Evolutionary conservation across 1,140 invertebrate genomes (phyloP).

Genomic region (Solenopsis invicta): DNA sequence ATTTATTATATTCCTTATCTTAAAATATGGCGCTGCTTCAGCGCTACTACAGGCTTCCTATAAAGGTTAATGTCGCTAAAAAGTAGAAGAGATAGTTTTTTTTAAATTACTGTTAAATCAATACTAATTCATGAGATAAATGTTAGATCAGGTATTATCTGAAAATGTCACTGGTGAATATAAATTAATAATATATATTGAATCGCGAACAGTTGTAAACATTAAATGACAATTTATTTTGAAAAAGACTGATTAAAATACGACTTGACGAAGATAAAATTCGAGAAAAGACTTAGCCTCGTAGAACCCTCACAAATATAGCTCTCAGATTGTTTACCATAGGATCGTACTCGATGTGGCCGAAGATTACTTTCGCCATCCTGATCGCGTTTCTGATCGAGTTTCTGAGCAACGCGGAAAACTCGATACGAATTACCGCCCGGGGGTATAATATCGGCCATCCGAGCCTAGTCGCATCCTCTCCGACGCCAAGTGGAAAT

Average conservation of each 20-base stretch:
- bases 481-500: slow-evolving; percentile 48
- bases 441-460: slow-evolving; percentile 75
- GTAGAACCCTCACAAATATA: slow-evolving; percentile 34
- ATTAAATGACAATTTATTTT: not conserved
- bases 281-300: not conserved
- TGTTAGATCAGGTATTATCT: not conserved
- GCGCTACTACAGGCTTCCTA: no score
- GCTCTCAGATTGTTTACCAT: slow-evolving; percentile 44
- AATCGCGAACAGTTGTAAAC: not conserved
- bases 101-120: not conserved
- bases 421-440: slow-evolving; percentile 79
- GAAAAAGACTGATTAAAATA: not conserved
- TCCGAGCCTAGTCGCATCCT: slow-evolving; percentile 63
- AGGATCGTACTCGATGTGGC: slow-evolving; percentile 63
- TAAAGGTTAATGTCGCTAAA: no score
- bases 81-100: not conserved
- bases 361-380: slow-evolving; percentile 76
- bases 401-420: slow-evolving; percentile 69
- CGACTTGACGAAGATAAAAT: slow-evolving; percentile 3
- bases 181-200: not conserved
- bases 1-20: no score
- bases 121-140: not conserved
- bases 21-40: no score
- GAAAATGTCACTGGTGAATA: not conserved
- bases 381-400: slow-evolving; percentile 77